A percentile compares a stretch with the other conserved stretches of the same genome.
These are phyloP conservation scores for Boloria euphrosyne DNA, from an alignment of 2,888 invertebrate species.

Conservation along the genomic window DNA sequence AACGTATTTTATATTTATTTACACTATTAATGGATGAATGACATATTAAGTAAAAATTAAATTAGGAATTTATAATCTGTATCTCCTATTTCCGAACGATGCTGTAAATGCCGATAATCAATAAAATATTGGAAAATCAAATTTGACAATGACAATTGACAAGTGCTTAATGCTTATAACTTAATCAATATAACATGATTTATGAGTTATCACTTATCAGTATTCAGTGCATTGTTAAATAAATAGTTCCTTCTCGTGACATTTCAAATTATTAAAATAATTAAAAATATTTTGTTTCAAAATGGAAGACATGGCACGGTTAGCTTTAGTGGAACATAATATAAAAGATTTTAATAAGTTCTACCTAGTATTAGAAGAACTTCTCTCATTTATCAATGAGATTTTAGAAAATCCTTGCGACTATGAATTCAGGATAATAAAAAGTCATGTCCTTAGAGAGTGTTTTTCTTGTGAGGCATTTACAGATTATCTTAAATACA, in stretches of 20 bases:
- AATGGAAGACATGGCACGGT: conserved; percentile 76
- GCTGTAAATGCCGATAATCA: conserved; percentile 56
- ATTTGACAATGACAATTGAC: conserved; percentile 68
- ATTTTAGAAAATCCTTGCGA: conserved; percentile 73
- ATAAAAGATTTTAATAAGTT: conserved; percentile 58
- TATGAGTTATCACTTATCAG: conserved; percentile 34
- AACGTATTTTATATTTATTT: no score
- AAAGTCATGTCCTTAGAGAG: conserved; percentile 55
- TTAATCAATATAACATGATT: conserved; percentile 31
- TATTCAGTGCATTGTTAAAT: conserved; percentile 45
- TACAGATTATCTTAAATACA: conserved; percentile 65
- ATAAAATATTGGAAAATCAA: conserved; percentile 48
- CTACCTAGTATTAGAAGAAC: conserved; percentile 60
- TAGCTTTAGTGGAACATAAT: conserved; percentile 70
- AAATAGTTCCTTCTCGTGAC: conserved; percentile 43
- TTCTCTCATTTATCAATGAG: conserved; percentile 56
- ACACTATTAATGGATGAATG: no score
- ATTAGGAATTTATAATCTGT: no score
- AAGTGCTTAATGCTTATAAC: no score
- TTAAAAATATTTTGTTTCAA: conserved; percentile 31
- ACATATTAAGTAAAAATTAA: no score
- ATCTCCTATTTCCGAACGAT: no score
- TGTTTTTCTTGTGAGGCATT: conserved; percentile 54
- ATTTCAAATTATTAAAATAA: conserved; percentile 34
- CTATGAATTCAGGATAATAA: conserved; percentile 56